These are phyloP conservation scores for Cylloceria caligata DNA, from an alignment of 2,888 invertebrate genomes.

Conservation along the genomic window DNA sequence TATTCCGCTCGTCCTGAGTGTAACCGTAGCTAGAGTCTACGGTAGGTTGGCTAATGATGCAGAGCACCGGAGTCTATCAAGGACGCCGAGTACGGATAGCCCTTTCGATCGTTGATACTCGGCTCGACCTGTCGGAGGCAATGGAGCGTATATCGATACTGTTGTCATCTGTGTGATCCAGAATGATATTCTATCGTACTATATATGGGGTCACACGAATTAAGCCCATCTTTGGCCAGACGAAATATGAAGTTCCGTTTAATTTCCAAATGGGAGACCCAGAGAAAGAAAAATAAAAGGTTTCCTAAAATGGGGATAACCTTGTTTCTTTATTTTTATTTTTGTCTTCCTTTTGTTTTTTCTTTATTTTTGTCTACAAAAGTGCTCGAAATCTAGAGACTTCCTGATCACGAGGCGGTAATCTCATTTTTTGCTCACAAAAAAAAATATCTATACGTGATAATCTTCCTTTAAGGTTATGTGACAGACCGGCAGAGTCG, in stretches of 20 bases:
- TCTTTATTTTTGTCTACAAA: no score
- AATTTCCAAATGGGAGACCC: background rate
- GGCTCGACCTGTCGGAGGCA: background rate
- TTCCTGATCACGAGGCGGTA: no score
- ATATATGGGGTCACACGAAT: no score
- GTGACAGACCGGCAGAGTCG: no score
- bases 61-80: conserved; percentile 31
- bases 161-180: background rate
- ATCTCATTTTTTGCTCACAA: no score
- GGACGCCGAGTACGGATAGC: conserved; percentile 36
- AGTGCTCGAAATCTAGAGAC: no score
- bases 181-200: background rate
- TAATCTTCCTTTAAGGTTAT: no score
- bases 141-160: background rate
- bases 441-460: no score
- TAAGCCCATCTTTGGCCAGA: background rate
- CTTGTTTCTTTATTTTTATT: no score
- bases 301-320: no score
- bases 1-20: conserved; percentile 13
- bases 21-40: background rate
- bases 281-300: background rate
- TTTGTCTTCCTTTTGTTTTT: no score
- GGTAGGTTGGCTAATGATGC: conserved; percentile 12
- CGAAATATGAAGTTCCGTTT: background rate
- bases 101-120: conserved; percentile 24